phyloP scores from a whole-genome alignment of 2,888 invertebrate species.

The Zaprionus lineosus region DNA sequence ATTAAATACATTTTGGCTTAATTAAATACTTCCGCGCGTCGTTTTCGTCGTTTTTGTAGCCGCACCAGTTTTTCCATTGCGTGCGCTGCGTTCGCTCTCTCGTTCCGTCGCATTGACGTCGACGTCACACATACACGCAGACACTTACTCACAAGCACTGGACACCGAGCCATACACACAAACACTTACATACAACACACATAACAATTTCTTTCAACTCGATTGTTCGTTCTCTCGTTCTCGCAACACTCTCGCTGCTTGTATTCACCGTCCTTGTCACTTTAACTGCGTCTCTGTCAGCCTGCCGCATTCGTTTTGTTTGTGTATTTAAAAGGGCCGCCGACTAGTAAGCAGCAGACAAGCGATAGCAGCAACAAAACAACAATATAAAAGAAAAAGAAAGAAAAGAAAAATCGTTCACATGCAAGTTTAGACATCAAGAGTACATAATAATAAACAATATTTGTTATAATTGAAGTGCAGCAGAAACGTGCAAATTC shows the following conservation, averaged over 20 bases:
- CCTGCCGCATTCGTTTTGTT: conserved; percentile 51
- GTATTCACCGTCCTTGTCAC: conserved; percentile 25
- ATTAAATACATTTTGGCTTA: conserved; percentile 73
- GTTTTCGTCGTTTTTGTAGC: conserved; percentile 48
- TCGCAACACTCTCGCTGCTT: conserved; percentile 45
- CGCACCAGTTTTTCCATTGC: conserved; percentile 72
- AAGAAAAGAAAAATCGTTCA: conserved; percentile 27
- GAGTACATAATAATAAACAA: conserved; percentile 26
- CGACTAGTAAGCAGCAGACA: conserved; percentile 51
- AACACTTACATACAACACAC: conserved; percentile 1
- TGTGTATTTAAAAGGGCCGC: conserved; percentile 59
- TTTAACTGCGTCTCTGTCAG: conserved; percentile 36
- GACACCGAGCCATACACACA: conserved; percentile 1
- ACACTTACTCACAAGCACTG: conserved; percentile 1
- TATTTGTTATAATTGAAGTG: conserved; percentile 30
- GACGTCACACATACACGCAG: conserved; percentile 37
- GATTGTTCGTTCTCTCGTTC: conserved; percentile 43
- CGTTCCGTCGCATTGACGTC: conserved; percentile 48
- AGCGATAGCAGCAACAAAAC: conserved; percentile 56
- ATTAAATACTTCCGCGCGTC: conserved; percentile 75
- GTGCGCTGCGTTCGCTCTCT: conserved; percentile 47
- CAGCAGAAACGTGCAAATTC: conserved; percentile 10
- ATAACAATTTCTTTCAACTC: conserved; percentile 47
- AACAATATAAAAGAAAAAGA: conserved; percentile 29
- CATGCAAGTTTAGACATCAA: conserved; percentile 40